phyloP scores from a whole-genome alignment of 2,113 vertebrate genomes.

The Thunnus maccoyii region DNA sequence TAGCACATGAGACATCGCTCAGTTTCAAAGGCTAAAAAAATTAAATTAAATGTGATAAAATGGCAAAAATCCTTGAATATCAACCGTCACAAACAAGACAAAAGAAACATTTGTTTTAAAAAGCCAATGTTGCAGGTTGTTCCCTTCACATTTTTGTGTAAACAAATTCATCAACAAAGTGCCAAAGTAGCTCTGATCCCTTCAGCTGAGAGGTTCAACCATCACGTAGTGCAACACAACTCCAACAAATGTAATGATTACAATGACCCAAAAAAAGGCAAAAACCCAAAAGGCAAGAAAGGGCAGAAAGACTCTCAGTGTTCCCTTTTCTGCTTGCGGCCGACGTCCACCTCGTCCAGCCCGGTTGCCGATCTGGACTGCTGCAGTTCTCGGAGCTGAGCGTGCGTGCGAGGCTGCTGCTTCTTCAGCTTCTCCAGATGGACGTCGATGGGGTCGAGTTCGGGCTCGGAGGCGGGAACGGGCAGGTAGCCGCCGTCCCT shows the following conservation, averaged over 20 bases:
- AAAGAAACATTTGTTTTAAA: conserved; percentile 4
- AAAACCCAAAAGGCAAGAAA: conserved; percentile 57
- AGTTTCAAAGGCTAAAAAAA: conserved; percentile 62
- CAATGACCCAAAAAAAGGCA: conserved; percentile 44
- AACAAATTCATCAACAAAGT: conserved; percentile 71
- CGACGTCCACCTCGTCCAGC: conserved; percentile 83
- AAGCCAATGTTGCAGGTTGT: conserved; percentile 35
- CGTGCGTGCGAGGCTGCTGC: conserved; percentile 66
- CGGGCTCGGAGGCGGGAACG: conserved; percentile 66
- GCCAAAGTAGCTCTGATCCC: conserved; percentile 57
- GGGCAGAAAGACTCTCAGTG: conserved; percentile 61
- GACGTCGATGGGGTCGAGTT: conserved; percentile 78
- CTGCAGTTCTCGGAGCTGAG: conserved; percentile 73
- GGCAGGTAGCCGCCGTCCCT: conserved; percentile 90
- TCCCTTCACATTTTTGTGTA: conserved; percentile 32
- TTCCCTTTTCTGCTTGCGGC: conserved; percentile 75
- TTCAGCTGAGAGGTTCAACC: conserved; percentile 49
- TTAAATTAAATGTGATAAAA: conserved; percentile 50
- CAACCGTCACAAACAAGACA: conserved; percentile 60
- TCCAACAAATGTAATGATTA: conserved; percentile 60
- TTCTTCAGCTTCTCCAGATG: conserved; percentile 80
- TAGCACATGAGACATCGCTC: conserved; percentile 75
- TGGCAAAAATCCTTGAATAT: conserved; percentile 54
- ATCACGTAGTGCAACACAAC: conserved; percentile 76
- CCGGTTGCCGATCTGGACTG: conserved; percentile 66